phyloP scores from a whole-genome alignment of 2,797 vertebrate species.

The Chloroceryle amazona region DNA sequence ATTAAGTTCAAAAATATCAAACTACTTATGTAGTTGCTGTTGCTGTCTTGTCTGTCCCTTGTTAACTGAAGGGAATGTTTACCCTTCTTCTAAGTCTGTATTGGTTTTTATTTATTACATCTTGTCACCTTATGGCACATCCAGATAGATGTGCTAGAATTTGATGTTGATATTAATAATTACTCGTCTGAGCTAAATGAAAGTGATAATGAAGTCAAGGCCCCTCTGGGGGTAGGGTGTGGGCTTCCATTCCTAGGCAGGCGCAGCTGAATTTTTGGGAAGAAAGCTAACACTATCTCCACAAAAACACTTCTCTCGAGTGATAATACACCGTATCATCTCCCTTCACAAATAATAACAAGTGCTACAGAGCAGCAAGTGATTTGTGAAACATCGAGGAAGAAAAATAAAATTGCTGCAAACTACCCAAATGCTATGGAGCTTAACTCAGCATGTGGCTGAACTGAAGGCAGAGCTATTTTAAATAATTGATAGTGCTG shows the following conservation, averaged over 20 bases:
- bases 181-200: conserved; percentile 60
- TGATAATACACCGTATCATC: conserved; percentile 14
- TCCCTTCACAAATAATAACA: conserved; percentile 39
- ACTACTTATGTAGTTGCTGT: background rate
- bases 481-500: conserved; percentile 67
- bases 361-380: background rate
- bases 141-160: conserved; percentile 44
- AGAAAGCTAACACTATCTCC: conserved; percentile 19
- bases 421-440: conserved; percentile 31
- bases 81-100: background rate
- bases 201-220: conserved; percentile 63
- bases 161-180: conserved; percentile 65
- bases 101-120: conserved; percentile 46
- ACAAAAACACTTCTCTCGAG: background rate
- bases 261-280: conserved; percentile 1
- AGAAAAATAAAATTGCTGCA: conserved; percentile 9
- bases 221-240: background rate
- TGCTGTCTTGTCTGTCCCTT: background rate
- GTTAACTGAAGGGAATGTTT: conserved; percentile 5
- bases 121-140: conserved; percentile 51
- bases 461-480: conserved; percentile 31
- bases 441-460: conserved; percentile 49
- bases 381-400: background rate
- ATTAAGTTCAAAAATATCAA: background rate
- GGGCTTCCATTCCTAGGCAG: background rate